Base-by-base conservation (phyloP, 2,888 invertebrate species). In the Scaeva pyrastri region DNA sequence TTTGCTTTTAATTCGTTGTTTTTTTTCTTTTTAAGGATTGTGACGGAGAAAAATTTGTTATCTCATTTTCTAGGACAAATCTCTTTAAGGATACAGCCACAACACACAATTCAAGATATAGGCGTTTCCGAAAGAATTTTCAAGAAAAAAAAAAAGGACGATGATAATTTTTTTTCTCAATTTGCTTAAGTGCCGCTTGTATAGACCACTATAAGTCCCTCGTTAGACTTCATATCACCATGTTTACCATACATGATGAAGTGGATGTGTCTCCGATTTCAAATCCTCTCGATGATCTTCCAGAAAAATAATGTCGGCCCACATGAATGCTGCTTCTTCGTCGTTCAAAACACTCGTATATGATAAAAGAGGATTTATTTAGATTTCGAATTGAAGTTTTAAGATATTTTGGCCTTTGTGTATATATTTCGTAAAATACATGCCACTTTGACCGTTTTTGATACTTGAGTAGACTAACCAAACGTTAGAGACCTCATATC, bases 391-490 rank as follows among this genome's bases (percentile, higher is more conserved):
- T 41, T 41, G 16, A 2, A 26, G 2, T 41, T 1, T 19, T 11
- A 60, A 39, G 14, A 41, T 19, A 60, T 55, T 43, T 62, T 50
- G 19, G n/a, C 39, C 58, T 48, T 50, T 71, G 58, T 71, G 68
- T 48, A 23, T 50, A 26, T 31, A 16, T 60, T 74, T 74, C 41
- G 80, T 71, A 31, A 72, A 60, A 48, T 77, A 85, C 85, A 85
- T 62, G 80, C 76, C 81, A 80, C 80, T 85, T 73, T 78, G 83
- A 74, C 83, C 83, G 78, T 52, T 50, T 58, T 60, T 81, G 85
- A 70, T 50, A 85, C 68, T 85, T 85, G 85, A 85, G 85, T 76
- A 73, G 80, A 76, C 85, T 81, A 85, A 85, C 85, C 85, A 73
- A 77, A 72, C 21, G 23, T 62, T 62, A 26, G 23, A 55, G 80